Conservation (phyloP, 2,113 vertebrate species). For the Cebidichthys violaceus region DNA sequence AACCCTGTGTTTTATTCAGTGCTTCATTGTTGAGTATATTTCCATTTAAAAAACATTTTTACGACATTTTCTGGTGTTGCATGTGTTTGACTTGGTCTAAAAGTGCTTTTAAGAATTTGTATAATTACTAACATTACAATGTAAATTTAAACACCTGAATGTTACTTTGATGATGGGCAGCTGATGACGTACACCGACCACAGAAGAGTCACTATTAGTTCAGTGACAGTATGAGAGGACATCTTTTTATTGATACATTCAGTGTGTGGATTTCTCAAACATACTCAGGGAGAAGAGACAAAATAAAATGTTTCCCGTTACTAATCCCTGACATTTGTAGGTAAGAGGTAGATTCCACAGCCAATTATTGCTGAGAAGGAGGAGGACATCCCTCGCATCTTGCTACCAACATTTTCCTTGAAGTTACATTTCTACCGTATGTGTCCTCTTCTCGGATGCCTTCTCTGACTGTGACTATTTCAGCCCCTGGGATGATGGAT, state of each 20-base stretch:
- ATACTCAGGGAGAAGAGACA: not conserved
- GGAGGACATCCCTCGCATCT: not conserved
- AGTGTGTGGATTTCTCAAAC: not conserved
- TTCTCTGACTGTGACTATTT: not conserved
- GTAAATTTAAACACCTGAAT: not conserved
- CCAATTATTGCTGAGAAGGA: not conserved
- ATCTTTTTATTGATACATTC: not conserved
- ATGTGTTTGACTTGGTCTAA: not conserved
- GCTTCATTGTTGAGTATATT: not conserved
- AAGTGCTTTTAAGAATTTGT: not conserved
- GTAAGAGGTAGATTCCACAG: not conserved
- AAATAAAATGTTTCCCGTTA: not conserved
- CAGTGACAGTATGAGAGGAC: not conserved
- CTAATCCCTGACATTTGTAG: not conserved
- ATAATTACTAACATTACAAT: not conserved
- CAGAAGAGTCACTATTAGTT: not conserved
- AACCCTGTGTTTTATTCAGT: not conserved
- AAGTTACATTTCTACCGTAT: not conserved
- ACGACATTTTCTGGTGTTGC: not conserved
- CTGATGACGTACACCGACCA: not conserved
- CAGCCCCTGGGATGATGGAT: slow-evolving; percentile 85
- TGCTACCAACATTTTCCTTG: not conserved
- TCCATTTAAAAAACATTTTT: not conserved
- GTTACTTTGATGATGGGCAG: not conserved
- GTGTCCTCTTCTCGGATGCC: not conserved